Base-by-base conservation (phyloP, 2,888 invertebrate species). In the Lycia hirtaria region DNA sequence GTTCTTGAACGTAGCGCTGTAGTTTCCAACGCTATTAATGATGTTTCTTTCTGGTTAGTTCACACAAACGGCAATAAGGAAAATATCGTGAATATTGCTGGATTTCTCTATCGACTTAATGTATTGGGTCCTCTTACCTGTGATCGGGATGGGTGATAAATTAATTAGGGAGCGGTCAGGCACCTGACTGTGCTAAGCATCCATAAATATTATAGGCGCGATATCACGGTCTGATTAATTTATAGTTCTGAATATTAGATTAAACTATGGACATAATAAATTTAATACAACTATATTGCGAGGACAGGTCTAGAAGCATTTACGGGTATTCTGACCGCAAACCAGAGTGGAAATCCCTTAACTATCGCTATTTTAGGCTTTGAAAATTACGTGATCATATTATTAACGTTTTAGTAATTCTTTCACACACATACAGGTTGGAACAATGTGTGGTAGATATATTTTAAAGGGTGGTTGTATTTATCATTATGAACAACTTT, bases 21-120 rank as follows among this genome's bases (percentile, higher is more conserved):
- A 58, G 66, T 72, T 69, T 73, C 67, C 65, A 57, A 60, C 56
- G 56, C 60, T 69, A 71, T 70, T 72, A 76, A 70, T 71, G 62
- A 70, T 72, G 69, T 68, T 66, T 61, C 57, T 69, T 73, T 67
- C 62, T 55, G 62, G 65, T 64, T 61, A 64, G 61, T 65, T 61
- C 48, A 60, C 59, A 55, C 60, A 57, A 56, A 62, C 54, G 57
- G 60, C 65, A 71, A 68, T 73, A 71, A 71, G 66, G 65, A 65
- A 65, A 64, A 65, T 47, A 32, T 52, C 48, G 44, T 17, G 38
- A 30, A 60, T 53, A 54, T 43, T 47, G 49, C 56, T 56, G 59
- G 52, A 47, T 68, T 65, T 38, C 33, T 50, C 55, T 59, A 28
- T 47, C 24, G 53, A 41, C 35, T 32, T 61, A 57, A 63, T 65